These are phyloP conservation scores for Microcebus ravelobensis DNA, from an alignment of 2,113 vertebrate species.

Conservation along the genomic window DNA sequence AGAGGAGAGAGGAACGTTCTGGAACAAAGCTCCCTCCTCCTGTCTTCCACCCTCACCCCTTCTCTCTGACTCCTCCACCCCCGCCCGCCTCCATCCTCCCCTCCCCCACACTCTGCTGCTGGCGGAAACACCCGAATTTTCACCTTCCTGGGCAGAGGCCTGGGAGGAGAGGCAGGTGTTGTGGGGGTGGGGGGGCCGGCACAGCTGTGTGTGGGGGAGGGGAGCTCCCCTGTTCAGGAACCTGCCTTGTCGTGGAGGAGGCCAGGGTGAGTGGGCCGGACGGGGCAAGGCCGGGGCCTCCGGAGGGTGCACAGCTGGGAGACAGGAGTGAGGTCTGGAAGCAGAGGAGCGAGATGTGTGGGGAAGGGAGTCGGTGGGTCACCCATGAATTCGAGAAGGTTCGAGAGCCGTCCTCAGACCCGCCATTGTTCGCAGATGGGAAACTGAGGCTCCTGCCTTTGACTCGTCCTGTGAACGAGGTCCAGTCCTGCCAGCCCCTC, in stretches of 20 bases:
- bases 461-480: no score
- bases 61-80: accelerated
- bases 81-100: neutral
- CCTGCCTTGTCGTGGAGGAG: neutral
- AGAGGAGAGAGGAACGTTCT: neutral
- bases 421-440: accelerated
- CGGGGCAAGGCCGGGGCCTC: no score
- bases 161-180: neutral
- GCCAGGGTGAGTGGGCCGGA: neutral
- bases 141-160: neutral
- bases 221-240: neutral
- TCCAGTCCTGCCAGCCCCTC: no score
- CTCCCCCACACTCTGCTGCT: neutral
- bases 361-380: neutral
- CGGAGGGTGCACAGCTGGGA: neutral
- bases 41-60: no score
- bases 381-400: neutral
- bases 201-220: neutral
- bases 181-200: neutral
- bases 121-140: neutral
- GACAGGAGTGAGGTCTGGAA: neutral
- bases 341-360: no score
- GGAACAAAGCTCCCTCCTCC: neutral
- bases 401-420: neutral
- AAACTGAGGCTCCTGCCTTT: accelerated